phyloP scores from a whole-genome alignment of 2,888 invertebrate genomes.

The Drosophila suboccidentalis region DNA sequence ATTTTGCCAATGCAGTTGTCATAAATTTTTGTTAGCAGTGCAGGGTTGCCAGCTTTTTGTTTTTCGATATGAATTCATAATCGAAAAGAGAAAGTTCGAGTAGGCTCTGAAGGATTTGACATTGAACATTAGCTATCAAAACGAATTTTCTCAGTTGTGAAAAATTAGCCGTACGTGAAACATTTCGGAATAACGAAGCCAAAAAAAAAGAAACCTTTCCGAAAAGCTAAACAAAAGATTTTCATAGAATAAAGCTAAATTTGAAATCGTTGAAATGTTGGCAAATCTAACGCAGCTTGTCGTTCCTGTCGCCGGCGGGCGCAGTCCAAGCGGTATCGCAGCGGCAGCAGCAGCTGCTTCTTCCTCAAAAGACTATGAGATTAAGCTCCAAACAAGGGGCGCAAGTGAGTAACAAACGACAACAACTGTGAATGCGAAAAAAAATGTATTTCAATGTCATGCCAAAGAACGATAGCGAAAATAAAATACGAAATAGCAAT shows the following conservation, averaged over 20 bases:
- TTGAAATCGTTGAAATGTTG: constrained; percentile 38
- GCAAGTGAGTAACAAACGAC: constrained; percentile 55
- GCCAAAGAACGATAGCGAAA: constrained; percentile 52
- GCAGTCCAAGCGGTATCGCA: constrained; percentile 12
- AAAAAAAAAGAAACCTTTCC: constrained; percentile 33
- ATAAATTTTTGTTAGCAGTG: neutral
- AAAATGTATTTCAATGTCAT: constrained; percentile 59
- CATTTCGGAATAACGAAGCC: constrained; percentile 38
- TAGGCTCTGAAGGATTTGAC: constrained; percentile 38
- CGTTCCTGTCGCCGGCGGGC: constrained; percentile 15
- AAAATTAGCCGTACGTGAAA: constrained; percentile 52
- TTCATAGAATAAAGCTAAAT: constrained; percentile 29
- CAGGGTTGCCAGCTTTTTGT: constrained; percentile 25
- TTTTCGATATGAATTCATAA: neutral
- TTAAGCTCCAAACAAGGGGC: constrained; percentile 43
- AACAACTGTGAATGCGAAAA: constrained; percentile 15
- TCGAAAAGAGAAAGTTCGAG: constrained; percentile 8
- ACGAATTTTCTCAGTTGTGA: constrained; percentile 41
- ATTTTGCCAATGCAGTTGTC: constrained; percentile 4
- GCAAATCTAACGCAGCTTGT: constrained; percentile 37
- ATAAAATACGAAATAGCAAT: constrained; percentile 34
- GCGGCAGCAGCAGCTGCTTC: constrained; percentile 1
- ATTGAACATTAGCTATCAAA: constrained; percentile 4
- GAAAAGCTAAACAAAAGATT: constrained; percentile 26
- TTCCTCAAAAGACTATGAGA: constrained; percentile 33